Base-by-base conservation (phyloP, 2,113 vertebrate species). In the Vidua chalybeata region DNA sequence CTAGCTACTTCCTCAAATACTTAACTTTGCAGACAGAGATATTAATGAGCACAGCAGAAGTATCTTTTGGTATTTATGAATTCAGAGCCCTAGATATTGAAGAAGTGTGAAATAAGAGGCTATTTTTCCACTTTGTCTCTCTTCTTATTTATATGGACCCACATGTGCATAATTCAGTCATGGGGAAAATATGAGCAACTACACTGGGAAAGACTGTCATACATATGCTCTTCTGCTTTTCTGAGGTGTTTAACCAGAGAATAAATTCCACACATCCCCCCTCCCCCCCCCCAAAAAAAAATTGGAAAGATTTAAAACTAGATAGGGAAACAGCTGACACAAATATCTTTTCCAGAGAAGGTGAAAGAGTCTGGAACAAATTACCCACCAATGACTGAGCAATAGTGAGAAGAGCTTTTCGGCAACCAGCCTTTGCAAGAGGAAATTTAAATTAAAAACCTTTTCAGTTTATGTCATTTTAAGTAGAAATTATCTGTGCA, bases 401-500 rank as follows among this genome's bases (percentile, higher is more conserved):
- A 77, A 46, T n/a, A 79, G 39, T 27, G 30, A 89, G 87, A 72
- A 88, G 33, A 88, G 48, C 2, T 69, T 91, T 94, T 91, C 95
- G 84, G 91, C 93, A 94, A 94, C 16, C 7, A 77, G 78, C 33
- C 74, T 83, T 77, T 67, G 30, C 30, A 77, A 93, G 67, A 81
- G 13, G 43, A 94, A 94, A 95, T 39, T 71, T 23, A 95, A 89
- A 96, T 90, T 56, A 49, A 81, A 91, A 94, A 84, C 18, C 72
- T 67, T 77, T 90, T 88, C 49, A 48, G 41, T 72, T 86, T 72
- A 28, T 84, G 30, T 74, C 21, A n/a, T 87, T 93, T 93, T 35
- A 90, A 83, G 71, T 59, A 69, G 64, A 90, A 64, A 48, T 85
- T 83, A 24, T 33, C 72, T 63, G 33, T 84, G 41, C 37, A 74